Percentiles rank a stretch among this genome's conserved stretches.
Evolutionary conservation across 2,888 invertebrate species (phyloP).

Genomic region (Trissolcus japonicus): DNA sequence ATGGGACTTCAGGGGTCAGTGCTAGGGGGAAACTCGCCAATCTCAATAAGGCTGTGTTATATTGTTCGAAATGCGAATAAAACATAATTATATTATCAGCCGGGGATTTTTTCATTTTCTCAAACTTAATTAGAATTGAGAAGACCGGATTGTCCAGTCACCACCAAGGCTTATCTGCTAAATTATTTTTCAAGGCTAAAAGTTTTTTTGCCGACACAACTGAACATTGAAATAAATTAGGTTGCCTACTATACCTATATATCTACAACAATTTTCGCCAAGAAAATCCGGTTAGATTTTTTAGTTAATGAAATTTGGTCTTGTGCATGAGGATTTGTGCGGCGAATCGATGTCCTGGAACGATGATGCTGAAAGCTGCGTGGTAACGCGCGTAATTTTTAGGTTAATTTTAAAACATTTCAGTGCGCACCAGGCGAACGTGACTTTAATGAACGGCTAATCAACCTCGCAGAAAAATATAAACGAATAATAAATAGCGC

Average conservation of each 20-base stretch:
- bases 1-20: conserved; percentile 47
- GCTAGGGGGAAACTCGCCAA: conserved; percentile 1
- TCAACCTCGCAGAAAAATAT: conserved; percentile 18
- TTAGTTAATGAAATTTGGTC: conserved; percentile 25
- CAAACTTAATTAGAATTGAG: conserved; percentile 29
- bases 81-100: conserved; percentile 25
- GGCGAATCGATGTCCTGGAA: background rate
- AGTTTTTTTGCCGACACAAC: too few species aligned
- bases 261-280: background rate
- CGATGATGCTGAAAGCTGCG: background rate
- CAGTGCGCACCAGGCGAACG: conserved; percentile 1
- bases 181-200: conserved; percentile 22
- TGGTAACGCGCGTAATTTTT: conserved; percentile 17
- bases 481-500: conserved; percentile 22
- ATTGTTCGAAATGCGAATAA: conserved; percentile 11
- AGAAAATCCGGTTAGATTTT: conserved; percentile 18
- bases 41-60: background rate
- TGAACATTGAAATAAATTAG: conserved; percentile 29
- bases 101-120: conserved; percentile 20
- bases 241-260: conserved; percentile 4
- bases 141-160: conserved; percentile 1
- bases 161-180: background rate
- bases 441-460: conserved; percentile 39
- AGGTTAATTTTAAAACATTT: conserved; percentile 21
- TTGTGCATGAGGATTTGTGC: background rate